phyloP scores from a whole-genome alignment of 2,797 vertebrate species.

The Labeo calbasu region DNA sequence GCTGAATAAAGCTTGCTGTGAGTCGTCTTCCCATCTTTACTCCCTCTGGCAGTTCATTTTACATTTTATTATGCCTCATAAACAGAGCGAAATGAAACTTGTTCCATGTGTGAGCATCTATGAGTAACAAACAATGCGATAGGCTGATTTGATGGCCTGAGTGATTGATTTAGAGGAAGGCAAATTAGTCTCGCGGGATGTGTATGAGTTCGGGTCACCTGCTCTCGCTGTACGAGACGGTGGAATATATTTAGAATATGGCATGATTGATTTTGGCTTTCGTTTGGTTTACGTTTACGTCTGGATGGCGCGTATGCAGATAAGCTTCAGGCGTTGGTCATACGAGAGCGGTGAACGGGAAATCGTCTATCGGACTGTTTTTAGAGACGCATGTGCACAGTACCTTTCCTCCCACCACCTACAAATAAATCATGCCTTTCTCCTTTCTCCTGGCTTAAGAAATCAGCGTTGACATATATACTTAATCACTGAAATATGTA shows the following conservation, averaged over 20 bases:
- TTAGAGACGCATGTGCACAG: neutral
- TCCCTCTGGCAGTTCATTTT: constrained; percentile 49
- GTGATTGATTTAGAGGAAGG: constrained; percentile 47
- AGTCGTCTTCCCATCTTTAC: constrained; percentile 31
- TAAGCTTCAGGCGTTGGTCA: neutral
- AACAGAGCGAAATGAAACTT: constrained; percentile 40
- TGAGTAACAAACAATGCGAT: constrained; percentile 46
- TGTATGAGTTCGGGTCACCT: constrained; percentile 29
- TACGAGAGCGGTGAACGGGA: neutral
- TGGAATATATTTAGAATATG: constrained; percentile 30
- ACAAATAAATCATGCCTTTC: constrained; percentile 26
- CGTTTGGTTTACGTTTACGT: neutral
- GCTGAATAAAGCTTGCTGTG: constrained; percentile 31
- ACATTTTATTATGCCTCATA: constrained; percentile 50
- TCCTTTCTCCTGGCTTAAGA: constrained; percentile 10
- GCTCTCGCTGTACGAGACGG: neutral
- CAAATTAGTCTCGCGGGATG: constrained; percentile 37
- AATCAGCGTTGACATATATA: constrained; percentile 35
- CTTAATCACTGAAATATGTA: constrained; percentile 35
- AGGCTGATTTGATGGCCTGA: constrained; percentile 39
- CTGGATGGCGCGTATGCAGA: constrained; percentile 11
- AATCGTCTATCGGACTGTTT: neutral
- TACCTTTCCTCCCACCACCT: constrained; percentile 10
- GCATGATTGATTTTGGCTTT: constrained; percentile 23
- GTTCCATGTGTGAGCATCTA: constrained; percentile 33